phyloP scores from a whole-genome alignment of 1,140 invertebrate species.

The Drosophila bifasciata region DNA sequence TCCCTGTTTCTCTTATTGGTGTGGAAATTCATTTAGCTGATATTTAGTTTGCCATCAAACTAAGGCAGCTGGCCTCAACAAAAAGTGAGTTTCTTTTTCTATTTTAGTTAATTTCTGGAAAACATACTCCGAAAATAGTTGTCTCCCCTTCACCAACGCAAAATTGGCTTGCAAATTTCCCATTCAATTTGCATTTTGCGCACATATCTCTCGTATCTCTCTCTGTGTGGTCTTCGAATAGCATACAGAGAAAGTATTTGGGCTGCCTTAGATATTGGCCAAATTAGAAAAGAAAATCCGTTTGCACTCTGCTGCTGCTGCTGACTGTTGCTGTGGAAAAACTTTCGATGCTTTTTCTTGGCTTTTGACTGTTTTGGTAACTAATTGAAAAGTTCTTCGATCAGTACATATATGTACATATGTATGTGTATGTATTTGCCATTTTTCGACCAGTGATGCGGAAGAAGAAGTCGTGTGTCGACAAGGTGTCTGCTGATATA shows the following conservation, averaged over 20 bases:
- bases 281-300: too few relatives aligned
- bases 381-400: constrained; percentile 7
- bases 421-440: too few relatives aligned
- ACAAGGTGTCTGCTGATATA: constrained; percentile 13
- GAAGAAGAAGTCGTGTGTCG: not conserved
- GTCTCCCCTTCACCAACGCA: too few relatives aligned
- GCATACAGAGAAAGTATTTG: too few relatives aligned
- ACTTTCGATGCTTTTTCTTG: too few relatives aligned
- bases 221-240: not conserved
- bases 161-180: constrained; percentile 16
- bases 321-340: too few relatives aligned
- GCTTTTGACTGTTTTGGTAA: not conserved
- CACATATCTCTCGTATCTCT: constrained; percentile 4
- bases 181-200: constrained; percentile 48
- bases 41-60: constrained; percentile 47
- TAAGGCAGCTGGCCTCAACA: constrained; percentile 42
- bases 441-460: constrained; percentile 14
- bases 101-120: constrained; percentile 6
- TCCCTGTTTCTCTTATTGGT: constrained; percentile 11
- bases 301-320: too few relatives aligned
- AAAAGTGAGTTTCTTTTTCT: constrained; percentile 38
- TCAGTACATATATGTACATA: too few relatives aligned
- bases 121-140: not conserved
- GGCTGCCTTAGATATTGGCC: too few relatives aligned
- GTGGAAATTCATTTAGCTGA: constrained; percentile 62